Percentiles rank a stretch among this genome's conserved stretches.
These are phyloP conservation scores for Syrmaticus mikado DNA, from an alignment of 2,113 vertebrate species.

Conservation along the genomic window DNA sequence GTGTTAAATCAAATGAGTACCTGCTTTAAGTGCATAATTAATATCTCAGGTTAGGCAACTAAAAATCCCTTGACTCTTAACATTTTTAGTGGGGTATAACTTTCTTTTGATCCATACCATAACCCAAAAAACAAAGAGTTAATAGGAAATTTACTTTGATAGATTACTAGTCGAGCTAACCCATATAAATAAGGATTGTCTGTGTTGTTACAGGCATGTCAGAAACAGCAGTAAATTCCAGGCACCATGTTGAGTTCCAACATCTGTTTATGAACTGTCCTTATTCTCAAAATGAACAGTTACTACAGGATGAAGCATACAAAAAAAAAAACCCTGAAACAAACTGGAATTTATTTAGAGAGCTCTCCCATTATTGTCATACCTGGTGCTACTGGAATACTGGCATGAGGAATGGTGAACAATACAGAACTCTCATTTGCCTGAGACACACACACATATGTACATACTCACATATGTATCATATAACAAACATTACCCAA, in stretches of 20 bases:
- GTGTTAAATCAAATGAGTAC: slow-evolving; percentile 30
- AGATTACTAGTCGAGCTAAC: neutral
- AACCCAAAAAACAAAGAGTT: neutral
- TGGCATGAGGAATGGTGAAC: neutral
- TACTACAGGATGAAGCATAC: neutral
- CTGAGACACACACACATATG: neutral
- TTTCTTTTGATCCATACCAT: slow-evolving; percentile 10
- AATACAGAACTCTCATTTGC: neutral
- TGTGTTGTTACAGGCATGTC: slow-evolving; percentile 17
- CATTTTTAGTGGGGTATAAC: neutral
- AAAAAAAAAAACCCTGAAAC: neutral
- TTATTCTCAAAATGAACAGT: slow-evolving; percentile 13
- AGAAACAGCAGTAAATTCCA: slow-evolving; percentile 25
- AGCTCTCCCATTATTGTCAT: neutral
- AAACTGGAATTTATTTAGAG: neutral
- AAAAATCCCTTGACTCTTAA: slow-evolving; percentile 35
- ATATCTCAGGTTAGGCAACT: slow-evolving; percentile 14
- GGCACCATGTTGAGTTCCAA: neutral
- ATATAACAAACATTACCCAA: neutral
- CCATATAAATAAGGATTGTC: neutral
- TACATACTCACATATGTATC: neutral
- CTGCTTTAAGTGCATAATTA: slow-evolving; percentile 45
- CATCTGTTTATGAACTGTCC: slow-evolving; percentile 47
- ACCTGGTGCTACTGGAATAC: neutral
- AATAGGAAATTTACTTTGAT: neutral